Base-by-base conservation (phyloP, 2,888 invertebrate species). In the Cheilosia pagana region DNA sequence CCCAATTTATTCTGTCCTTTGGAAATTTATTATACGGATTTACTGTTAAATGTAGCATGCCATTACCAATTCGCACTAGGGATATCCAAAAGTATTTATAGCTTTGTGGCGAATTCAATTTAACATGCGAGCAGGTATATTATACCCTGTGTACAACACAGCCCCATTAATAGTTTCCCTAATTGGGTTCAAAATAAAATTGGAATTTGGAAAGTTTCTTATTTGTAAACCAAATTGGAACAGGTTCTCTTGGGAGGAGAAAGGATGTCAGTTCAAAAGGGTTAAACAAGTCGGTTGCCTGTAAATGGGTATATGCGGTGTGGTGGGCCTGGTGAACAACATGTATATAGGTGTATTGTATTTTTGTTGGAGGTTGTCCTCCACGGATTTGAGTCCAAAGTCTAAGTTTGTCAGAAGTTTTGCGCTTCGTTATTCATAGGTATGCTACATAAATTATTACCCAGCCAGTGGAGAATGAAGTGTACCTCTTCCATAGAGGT, bases 371-470 rank as follows among this genome's bases (percentile, higher is more conserved):
- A 35, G 35, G 53, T 16, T 31, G 19, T 21, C 31, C 60, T 41
- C 59, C 28, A 45, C 28, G 75, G 75, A 52, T 43, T 75, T 59
- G 41, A 31, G 31, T 41, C 67, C 39, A 75, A 3, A 12, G 50
- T 67, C 59, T 59, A 67, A 57, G 65, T n/a, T 48, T 53, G 1
- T 45, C 28, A 1, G 12, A 45, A 62, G 67, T 50, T 63, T 57
- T 57, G 43, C 19, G 63, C 48, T 76, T 65, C 19, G 45, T 52
- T 81, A 81, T 81, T 81, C 81, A 81, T 81, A 76, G 59, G 65
- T 53, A 21, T 50, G 28, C 28, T 28, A 41, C 31, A 71, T 81
- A 53, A 76, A 81, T 76, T 76, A 71, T 65, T 76, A 45, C 45
- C 16, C 8, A 41, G 39, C 41, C 35, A 8, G 19, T 63, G 21